These are phyloP conservation scores for Acronicta psi DNA, from an alignment of 2,888 invertebrate species.

Conservation along the genomic window DNA sequence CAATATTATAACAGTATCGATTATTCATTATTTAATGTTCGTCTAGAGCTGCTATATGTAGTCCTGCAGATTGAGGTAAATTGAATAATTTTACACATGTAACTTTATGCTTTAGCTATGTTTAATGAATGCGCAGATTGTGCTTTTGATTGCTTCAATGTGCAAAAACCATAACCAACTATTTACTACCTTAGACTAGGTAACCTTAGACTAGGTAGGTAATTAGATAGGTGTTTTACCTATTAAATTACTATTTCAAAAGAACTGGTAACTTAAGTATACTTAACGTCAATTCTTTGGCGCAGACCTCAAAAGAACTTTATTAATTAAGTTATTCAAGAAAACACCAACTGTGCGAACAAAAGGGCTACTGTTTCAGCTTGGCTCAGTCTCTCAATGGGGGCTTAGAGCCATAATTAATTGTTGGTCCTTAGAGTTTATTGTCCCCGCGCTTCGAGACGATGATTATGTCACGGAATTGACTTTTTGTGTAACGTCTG, in stretches of 20 bases:
- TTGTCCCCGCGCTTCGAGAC: slow-evolving; percentile 29
- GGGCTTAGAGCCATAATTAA: slow-evolving; percentile 41
- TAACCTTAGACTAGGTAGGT: too few relatives aligned
- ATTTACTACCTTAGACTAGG: too few relatives aligned
- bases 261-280: slow-evolving; percentile 21
- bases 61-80: too few relatives aligned
- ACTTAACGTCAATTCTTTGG: slow-evolving; percentile 35
- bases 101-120: too few relatives aligned
- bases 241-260: not conserved
- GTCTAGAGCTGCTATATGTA: too few relatives aligned
- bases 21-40: too few relatives aligned
- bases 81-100: too few relatives aligned
- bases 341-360: slow-evolving; percentile 22
- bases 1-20: too few relatives aligned
- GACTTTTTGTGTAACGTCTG: slow-evolving; percentile 33
- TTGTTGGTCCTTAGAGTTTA: slow-evolving; percentile 32
- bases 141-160: too few relatives aligned
- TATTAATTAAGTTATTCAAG: slow-evolving; percentile 45
- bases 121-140: too few relatives aligned
- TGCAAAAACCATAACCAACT: too few relatives aligned
- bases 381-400: slow-evolving; percentile 28
- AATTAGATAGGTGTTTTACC: too few relatives aligned
- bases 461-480: slow-evolving; percentile 33
- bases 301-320: slow-evolving; percentile 27
- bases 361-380: slow-evolving; percentile 39